Base-by-base conservation (phyloP, 30 jellyfish, hydroid and myxozoan genomes). In the Cassiopea andromeda region DNA sequence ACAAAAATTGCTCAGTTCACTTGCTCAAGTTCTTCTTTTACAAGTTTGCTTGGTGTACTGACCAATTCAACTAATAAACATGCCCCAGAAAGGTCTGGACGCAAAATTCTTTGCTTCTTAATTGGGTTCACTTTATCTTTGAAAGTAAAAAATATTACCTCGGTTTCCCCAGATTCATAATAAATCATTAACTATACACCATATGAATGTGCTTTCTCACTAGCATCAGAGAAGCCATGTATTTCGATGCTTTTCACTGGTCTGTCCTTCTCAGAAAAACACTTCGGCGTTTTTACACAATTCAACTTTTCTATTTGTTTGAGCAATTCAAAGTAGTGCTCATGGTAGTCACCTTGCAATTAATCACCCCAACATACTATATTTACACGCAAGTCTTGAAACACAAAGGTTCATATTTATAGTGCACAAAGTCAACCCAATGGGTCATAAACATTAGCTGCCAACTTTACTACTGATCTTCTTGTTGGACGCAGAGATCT, bases 361-460 rank as follows among this genome's bases (percentile, higher is more conserved):
- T 68, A 10, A 17, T 78, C 48, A 47, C 57, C 89, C 88, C 88
- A 78, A 78, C 47, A 4, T 14, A 57, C 18, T 38, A 38, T 78
- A 16, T 47, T 44, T 17, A 78, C 48, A 54, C 88, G 47, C 9
- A 78, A 54, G 47, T 68, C 77, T 43, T 68, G 77, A 68, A 68
- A 68, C 77, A 68, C 38, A 43, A 7, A 68, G 8, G 8, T 78
- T 78, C 79, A 46, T 45, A 61, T 80, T 80, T 17, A 80, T 17
- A 45, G 89, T 80, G 46, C 50, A 80, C 78, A 80, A 49, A 13
- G 44, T 14, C 54, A 80, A 38, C 84, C 89, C 7, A 80, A 17
- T 48, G 89, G 84, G 48, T 80, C 85, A 66, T 48, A 80, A 17
- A 80, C 48, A 6, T 80, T 80, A 14, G 89, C 89, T 46, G 89